Evolutionary conservation across 2,888 invertebrate species (phyloP).

Genomic region (Leptarthrus brevirostris): DNA sequence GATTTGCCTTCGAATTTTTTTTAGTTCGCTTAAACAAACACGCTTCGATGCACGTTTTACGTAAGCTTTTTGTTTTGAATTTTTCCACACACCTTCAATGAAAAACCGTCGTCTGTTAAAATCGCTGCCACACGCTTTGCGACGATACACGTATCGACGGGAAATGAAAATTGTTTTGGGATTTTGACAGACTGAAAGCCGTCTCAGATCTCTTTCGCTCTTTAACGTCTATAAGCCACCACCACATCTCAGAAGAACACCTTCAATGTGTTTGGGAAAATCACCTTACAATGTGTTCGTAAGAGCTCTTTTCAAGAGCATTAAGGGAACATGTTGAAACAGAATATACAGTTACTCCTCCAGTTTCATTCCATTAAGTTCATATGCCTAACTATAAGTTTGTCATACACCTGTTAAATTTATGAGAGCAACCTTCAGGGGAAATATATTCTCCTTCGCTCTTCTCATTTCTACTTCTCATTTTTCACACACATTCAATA

Average conservation of each 20-base stretch:
- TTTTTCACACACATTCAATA: not conserved
- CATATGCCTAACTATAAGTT: not conserved
- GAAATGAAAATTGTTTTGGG: slow-evolving; percentile 52
- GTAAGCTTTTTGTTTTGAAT: not conserved
- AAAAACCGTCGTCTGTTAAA: slow-evolving; percentile 24
- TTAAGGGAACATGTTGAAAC: not conserved
- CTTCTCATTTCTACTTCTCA: not conserved
- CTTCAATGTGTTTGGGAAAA: not conserved
- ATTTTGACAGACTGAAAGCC: slow-evolving; percentile 51
- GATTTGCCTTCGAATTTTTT: not conserved
- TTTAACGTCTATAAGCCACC: not conserved
- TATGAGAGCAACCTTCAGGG: slow-evolving; percentile 21
- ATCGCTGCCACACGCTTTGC: slow-evolving; percentile 48
- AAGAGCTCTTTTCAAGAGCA: not conserved
- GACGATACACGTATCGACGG: slow-evolving; percentile 52
- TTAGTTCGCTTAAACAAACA: not conserved
- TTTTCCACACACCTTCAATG: slow-evolving; percentile 34
- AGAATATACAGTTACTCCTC: not conserved
- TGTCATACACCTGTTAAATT: slow-evolving; percentile 32
- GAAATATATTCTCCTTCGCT: slow-evolving; percentile 17
- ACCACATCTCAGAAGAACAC: not conserved
- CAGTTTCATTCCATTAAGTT: slow-evolving; percentile 2
- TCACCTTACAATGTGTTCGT: too few relatives aligned
- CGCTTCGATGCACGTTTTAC: too few relatives aligned
- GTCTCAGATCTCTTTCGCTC: slow-evolving; percentile 42